These are phyloP conservation scores for Rhagonycha fulva DNA, from an alignment of 2,888 invertebrate genomes.

Conservation along the genomic window DNA sequence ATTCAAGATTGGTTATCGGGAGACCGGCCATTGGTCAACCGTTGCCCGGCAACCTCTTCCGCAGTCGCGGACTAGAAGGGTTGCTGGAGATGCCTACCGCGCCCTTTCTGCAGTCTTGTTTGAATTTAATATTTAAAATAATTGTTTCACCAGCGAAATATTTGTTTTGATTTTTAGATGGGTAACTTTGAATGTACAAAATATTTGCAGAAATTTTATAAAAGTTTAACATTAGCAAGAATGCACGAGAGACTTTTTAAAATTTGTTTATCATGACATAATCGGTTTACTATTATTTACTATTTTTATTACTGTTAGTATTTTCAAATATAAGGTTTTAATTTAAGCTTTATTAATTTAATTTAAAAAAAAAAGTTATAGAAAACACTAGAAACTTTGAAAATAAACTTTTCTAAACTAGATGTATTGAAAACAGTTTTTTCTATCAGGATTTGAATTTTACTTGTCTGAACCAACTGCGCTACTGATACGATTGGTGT, in stretches of 20 bases:
- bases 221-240: background rate
- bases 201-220: background rate
- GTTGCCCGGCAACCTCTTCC: slow-evolving; percentile 41
- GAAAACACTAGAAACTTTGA: too few relatives aligned
- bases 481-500: too few relatives aligned
- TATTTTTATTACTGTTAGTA: background rate
- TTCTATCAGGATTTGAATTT: too few relatives aligned
- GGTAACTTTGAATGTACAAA: background rate
- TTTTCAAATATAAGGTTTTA: background rate
- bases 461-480: too few relatives aligned
- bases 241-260: background rate
- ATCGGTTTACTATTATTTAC: background rate
- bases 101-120: slow-evolving; percentile 15
- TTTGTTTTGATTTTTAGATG: background rate
- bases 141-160: slow-evolving; percentile 5
- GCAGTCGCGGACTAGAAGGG: slow-evolving; percentile 43
- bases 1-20: slow-evolving; percentile 57
- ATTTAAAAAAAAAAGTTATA: too few relatives aligned
- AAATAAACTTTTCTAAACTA: too few relatives aligned
- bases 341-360: background rate
- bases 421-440: too few relatives aligned
- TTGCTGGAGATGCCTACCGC: slow-evolving; percentile 29
- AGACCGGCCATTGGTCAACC: slow-evolving; percentile 52
- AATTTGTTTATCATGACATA: background rate
- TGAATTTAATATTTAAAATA: slow-evolving; percentile 20